Percentiles rank a stretch among this genome's conserved stretches.
Conservation (phyloP, 2,888 invertebrate species). For the Liodrosophila aerea region DNA sequence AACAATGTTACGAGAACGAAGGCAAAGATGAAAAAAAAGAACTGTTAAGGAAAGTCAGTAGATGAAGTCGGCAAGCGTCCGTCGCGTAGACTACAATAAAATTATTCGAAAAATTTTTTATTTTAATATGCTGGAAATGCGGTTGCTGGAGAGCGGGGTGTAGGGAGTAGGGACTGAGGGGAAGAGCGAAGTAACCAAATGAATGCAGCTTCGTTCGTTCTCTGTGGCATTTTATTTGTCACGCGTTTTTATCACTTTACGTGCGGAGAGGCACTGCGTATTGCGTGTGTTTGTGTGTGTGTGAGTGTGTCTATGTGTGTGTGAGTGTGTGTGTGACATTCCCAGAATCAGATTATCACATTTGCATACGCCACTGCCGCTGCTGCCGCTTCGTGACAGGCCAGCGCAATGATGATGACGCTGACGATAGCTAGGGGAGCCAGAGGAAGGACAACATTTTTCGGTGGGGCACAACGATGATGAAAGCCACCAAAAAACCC, state of each 20-base stretch:
- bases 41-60: slow-evolving; percentile 29
- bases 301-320: slow-evolving; percentile 13
- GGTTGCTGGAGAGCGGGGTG: slow-evolving; percentile 9
- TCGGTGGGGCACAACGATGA: slow-evolving; percentile 32
- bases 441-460: slow-evolving; percentile 18
- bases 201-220: slow-evolving; percentile 57
- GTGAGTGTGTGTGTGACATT: slow-evolving; percentile 33
- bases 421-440: slow-evolving; percentile 36
- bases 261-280: slow-evolving; percentile 48
- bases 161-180: background rate
- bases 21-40: slow-evolving; percentile 6
- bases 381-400: slow-evolving; percentile 55
- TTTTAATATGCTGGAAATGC: slow-evolving; percentile 70
- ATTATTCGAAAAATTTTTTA: slow-evolving; percentile 60
- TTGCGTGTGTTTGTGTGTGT: slow-evolving; percentile 2
- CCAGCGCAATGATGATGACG: slow-evolving; percentile 51
- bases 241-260: slow-evolving; percentile 78
- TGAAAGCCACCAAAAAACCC: slow-evolving; percentile 51
- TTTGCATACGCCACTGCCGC: slow-evolving; percentile 68
- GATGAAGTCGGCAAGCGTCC: slow-evolving; percentile 47
- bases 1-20: slow-evolving; percentile 52
- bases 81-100: slow-evolving; percentile 65
- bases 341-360: slow-evolving; percentile 75
- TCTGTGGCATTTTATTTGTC: slow-evolving; percentile 75
- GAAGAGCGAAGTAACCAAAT: slow-evolving; percentile 42